Base-by-base conservation (phyloP, 2,888 invertebrate species). In the Polymixis flavicincta region DNA sequence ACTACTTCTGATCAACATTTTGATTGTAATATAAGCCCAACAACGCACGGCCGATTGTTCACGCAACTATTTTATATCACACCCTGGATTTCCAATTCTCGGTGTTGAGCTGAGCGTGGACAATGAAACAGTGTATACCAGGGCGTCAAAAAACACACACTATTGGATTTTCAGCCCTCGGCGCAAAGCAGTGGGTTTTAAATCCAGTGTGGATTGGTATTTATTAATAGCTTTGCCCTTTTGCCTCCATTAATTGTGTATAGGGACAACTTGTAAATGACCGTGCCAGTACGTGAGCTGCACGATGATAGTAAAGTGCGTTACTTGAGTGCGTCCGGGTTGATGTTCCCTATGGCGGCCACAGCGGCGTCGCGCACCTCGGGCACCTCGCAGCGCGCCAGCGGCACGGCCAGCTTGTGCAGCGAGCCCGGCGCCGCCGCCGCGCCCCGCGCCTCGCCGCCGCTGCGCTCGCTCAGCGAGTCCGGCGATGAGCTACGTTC, bases 301-400 rank as follows among this genome's bases (percentile, higher is more conserved):
- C 19, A 22, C 28, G n/a, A 17, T 37, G 37, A 69, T 25, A 42
- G 28, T n/a, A n/a, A 19, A 32, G n/a, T n/a, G 42, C 11, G n/a
- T 75, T 96, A 99, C 99, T 99, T 99, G 80, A 99, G 97, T 14
- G 99, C 99, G 87, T 98, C 98, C 28, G 99, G 98, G 94, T 99
- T 99, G 90, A 99, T 98, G 96, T 99, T 98, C 70, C 99, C 99
- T 81, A 99, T 97, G 2, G 99, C 99, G 87, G 98, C 97, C 22
- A 99, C 98, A 11, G 99, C 99, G 1, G 99, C 98, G 95, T 99
- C 99, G 78, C 99, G 96, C 82, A 99, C 99, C 93, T 99, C 99
- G 2, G 97, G 97, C 71, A 98, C 98, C 94, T 99, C 99, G 95
- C 99, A 99, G 72, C 99, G 97, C 72, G 99, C 97, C 85, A 99